Percentiles rank a stretch among this genome's conserved stretches.
Conservation (phyloP, 2,797 vertebrate genomes). For the Anabacerthia variegaticeps region DNA sequence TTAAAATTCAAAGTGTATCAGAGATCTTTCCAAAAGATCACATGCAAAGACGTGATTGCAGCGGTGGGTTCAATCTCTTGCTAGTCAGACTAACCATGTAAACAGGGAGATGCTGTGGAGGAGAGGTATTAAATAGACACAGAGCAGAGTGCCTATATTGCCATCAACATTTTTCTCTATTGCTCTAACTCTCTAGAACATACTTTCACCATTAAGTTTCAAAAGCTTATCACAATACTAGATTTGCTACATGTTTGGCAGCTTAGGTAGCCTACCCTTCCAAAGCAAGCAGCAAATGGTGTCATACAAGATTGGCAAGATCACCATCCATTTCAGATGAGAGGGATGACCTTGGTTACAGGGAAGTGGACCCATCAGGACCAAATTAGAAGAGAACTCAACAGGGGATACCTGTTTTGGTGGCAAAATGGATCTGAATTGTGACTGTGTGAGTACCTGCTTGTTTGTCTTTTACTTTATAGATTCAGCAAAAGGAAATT, state of each 20-base stretch:
- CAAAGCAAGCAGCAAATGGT: neutral
- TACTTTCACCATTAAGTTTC: neutral
- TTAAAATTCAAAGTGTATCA: neutral
- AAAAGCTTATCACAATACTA: neutral
- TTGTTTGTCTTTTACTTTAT: neutral
- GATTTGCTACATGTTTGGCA: neutral
- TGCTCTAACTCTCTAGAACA: neutral
- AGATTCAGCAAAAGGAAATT: neutral
- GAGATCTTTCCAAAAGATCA: neutral
- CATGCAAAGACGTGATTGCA: neutral
- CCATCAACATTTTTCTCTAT: neutral
- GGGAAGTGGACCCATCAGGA: neutral
- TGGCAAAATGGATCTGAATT: neutral
- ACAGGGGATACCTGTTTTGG: neutral
- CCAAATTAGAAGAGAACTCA: neutral
- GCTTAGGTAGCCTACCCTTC: neutral
- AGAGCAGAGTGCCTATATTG: neutral
- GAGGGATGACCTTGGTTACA: neutral
- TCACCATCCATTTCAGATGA: neutral
- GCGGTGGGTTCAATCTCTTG: neutral
- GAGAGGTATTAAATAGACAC: neutral
- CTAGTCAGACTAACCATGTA: neutral
- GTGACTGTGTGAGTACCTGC: rapidly evolving
- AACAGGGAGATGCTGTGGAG: neutral
- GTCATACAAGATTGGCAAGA: neutral